phyloP scores from a whole-genome alignment of 37 sponge, comb jelly and placozoan genomes.

The Petrosia ficiformis region DNA sequence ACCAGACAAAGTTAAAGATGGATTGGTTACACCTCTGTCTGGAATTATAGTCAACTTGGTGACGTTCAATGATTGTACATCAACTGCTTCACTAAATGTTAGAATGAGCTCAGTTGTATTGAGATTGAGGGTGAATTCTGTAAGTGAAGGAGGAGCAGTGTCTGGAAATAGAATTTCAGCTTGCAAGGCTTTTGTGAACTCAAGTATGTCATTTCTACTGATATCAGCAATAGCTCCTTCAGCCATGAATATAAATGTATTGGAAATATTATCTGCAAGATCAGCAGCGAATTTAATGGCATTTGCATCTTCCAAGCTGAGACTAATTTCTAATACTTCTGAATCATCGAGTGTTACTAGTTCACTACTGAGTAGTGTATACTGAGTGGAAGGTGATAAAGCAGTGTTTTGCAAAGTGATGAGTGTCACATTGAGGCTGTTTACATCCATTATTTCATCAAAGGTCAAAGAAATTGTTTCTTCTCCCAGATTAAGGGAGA shows the following conservation, averaged over 20 bases:
- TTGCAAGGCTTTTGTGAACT: conserved; percentile 2
- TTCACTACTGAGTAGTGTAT: conserved; percentile 56
- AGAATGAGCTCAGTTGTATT: conserved; percentile 16
- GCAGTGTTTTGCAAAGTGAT: conserved; percentile 62
- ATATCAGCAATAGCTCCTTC: conserved; percentile 72
- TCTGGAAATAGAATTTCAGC: conserved; percentile 26
- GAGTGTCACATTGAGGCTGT: conserved; percentile 32
- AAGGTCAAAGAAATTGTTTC: conserved; percentile 62
- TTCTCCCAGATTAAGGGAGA: conserved; percentile 70
- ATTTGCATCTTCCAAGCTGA: conserved; percentile 64
- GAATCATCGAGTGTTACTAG: conserved; percentile 11
- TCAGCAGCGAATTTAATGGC: conserved; percentile 61
- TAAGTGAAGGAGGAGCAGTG: conserved; percentile 28
- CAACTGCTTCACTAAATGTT: conserved; percentile 55
- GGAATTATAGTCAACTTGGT: conserved; percentile 16
- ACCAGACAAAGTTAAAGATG: conserved; percentile 23
- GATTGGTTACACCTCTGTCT: conserved; percentile 15
- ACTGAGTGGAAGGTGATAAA: conserved; percentile 12
- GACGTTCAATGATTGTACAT: conserved; percentile 22
- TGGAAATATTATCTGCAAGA: conserved; percentile 38
- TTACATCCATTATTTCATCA: conserved; percentile 62
- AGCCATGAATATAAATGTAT: conserved; percentile 61
- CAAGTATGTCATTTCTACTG: conserved; percentile 46
- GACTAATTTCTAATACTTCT: conserved; percentile 29
- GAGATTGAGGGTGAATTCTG: conserved; percentile 39